Evolutionary conservation across 2,888 invertebrate genomes (phyloP).

Genomic region (Chesias legatella): DNA sequence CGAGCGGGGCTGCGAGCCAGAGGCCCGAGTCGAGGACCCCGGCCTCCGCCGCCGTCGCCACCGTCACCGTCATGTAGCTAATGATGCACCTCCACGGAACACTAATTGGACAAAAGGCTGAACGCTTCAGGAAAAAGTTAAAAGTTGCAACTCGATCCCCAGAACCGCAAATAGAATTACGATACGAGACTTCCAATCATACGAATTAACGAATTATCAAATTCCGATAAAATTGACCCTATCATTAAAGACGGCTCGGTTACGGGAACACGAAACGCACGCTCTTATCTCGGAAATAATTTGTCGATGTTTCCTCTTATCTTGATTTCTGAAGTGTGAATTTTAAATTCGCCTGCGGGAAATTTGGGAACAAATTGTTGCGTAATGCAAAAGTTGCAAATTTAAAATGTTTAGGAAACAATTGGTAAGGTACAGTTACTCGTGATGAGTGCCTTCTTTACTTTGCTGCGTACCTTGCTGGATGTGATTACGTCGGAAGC

Average conservation of each 20-base stretch:
- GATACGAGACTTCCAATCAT: conserved; percentile 43
- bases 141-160: conserved; percentile 47
- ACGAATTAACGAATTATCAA: conserved; percentile 48
- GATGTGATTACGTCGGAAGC: conserved; percentile 65
- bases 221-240: conserved; percentile 47
- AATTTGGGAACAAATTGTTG: conserved; percentile 37
- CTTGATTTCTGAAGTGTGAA: conserved; percentile 62
- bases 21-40: conserved; percentile 39
- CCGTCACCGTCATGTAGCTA: conserved; percentile 49
- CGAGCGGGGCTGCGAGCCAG: conserved; percentile 34
- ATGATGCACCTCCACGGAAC: conserved; percentile 70
- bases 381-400: conserved; percentile 30
- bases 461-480: conserved; percentile 47
- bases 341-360: conserved; percentile 53
- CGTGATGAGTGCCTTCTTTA: conserved; percentile 40
- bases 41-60: conserved; percentile 35
- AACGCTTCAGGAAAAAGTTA: conserved; percentile 63
- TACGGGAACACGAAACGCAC: conserved; percentile 36
- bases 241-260: conserved; percentile 37
- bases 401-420: conserved; percentile 39
- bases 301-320: conserved; percentile 56
- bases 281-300: conserved; percentile 50
- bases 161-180: conserved; percentile 53
- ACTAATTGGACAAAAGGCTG: conserved; percentile 71
- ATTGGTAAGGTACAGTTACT: conserved; percentile 40